phyloP scores from a whole-genome alignment of 1,140 invertebrate genomes.

The Cylas formicarius region DNA sequence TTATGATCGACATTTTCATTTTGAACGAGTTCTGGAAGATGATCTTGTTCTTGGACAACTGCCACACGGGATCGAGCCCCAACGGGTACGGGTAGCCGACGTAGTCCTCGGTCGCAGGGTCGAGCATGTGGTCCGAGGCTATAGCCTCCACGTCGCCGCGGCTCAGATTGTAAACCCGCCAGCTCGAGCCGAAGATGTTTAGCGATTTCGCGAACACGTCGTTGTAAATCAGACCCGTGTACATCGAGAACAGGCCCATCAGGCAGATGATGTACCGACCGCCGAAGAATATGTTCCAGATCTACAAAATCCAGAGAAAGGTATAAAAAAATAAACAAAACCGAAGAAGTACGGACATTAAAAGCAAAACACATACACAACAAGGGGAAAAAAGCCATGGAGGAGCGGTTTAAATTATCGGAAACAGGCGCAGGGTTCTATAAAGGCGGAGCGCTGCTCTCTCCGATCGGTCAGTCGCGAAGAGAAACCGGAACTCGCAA shows the following conservation, averaged over 20 bases:
- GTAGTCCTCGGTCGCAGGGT: slow-evolving; percentile 55
- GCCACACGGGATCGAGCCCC: slow-evolving; percentile 93
- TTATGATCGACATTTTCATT: slow-evolving; percentile 92
- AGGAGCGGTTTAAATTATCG: too few relatives aligned
- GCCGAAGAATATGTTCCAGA: slow-evolving; percentile 96
- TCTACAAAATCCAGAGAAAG: too few relatives aligned
- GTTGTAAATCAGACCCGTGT: slow-evolving; percentile 97
- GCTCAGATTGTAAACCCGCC: slow-evolving; percentile 50
- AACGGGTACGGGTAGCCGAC: slow-evolving; percentile 69
- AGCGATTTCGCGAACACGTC: slow-evolving; percentile 96
- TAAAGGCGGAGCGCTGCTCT: too few relatives aligned
- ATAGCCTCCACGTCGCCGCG: slow-evolving; percentile 9
- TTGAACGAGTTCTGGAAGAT: slow-evolving; percentile 89
- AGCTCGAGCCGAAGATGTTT: slow-evolving; percentile 93
- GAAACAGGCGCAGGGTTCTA: too few relatives aligned
- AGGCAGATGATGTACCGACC: slow-evolving; percentile 97
- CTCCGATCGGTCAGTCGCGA: too few relatives aligned
- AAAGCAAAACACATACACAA: background rate
- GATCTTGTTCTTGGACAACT: slow-evolving; percentile 75
- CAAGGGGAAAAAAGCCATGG: background rate
- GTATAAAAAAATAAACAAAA: background rate
- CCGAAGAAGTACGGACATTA: background rate
- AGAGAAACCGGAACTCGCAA: too few relatives aligned
- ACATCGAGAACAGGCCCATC: slow-evolving; percentile 98
- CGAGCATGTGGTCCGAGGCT: slow-evolving; percentile 52